Evolutionary conservation across 2,113 vertebrate species (phyloP).

Genomic region (Colius striatus): DNA sequence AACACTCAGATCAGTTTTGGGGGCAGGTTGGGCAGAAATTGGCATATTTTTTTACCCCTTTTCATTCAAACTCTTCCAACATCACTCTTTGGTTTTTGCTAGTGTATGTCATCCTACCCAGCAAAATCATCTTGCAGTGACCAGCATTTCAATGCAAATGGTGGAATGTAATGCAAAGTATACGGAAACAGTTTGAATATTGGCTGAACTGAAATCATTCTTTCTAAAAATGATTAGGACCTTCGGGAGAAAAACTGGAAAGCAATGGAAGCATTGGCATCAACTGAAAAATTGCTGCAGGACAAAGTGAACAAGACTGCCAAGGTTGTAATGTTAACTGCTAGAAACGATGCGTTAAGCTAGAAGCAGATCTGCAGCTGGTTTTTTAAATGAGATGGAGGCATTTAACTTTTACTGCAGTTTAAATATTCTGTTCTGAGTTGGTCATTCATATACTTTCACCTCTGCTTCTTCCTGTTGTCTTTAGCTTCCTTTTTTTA

Average conservation of each 20-base stretch:
- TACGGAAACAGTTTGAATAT: constrained; percentile 72
- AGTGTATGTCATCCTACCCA: constrained; percentile 10
- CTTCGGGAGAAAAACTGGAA: constrained; percentile 99
- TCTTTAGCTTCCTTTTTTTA: constrained; percentile 34
- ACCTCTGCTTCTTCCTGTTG: constrained; percentile 71
- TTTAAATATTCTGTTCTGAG: constrained; percentile 72
- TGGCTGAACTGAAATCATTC: constrained; percentile 95
- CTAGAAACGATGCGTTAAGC: constrained; percentile 82
- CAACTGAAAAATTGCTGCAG: constrained; percentile 99
- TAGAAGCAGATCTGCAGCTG: constrained; percentile 88
- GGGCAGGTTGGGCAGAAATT: constrained; percentile 33
- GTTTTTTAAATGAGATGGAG: constrained; percentile 64
- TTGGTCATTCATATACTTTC: constrained; percentile 60
- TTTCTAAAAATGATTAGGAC: constrained; percentile 99
- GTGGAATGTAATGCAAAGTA: constrained; percentile 66
- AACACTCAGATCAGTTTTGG: constrained; percentile 16
- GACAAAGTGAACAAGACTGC: constrained; percentile 97
- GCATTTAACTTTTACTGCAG: constrained; percentile 79
- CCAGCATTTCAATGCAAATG: constrained; percentile 77
- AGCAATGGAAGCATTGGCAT: constrained; percentile 99
- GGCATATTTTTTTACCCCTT: neutral
- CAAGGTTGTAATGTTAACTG: constrained; percentile 94
- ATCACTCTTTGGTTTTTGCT: constrained; percentile 63
- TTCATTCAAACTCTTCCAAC: constrained; percentile 59
- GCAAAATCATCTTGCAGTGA: constrained; percentile 75